These are phyloP conservation scores for Istiophorus platypterus DNA, from an alignment of 2,113 vertebrate species.

Conservation along the genomic window DNA sequence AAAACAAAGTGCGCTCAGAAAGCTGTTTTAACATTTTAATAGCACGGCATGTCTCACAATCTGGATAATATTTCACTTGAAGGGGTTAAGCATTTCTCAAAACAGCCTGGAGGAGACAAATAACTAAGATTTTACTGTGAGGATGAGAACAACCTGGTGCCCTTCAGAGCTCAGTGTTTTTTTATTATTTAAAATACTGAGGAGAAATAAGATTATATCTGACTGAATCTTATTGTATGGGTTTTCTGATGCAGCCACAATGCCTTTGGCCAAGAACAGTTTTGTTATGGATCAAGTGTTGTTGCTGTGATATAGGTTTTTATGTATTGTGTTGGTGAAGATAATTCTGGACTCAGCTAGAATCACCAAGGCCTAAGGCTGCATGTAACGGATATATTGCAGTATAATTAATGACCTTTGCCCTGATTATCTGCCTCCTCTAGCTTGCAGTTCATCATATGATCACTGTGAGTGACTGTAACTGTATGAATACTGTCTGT, in stretches of 20 bases:
- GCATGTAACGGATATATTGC: constrained; percentile 1
- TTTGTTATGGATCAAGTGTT: neutral
- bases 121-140: neutral
- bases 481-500: neutral
- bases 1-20: neutral
- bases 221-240: neutral
- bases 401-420: constrained; percentile 8
- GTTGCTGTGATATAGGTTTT: neutral
- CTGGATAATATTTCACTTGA: constrained; percentile 2
- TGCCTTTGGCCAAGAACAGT: neutral
- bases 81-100: constrained; percentile 10
- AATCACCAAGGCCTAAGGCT: neutral
- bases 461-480: neutral
- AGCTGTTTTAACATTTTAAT: neutral
- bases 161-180: neutral
- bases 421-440: constrained; percentile 17
- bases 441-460: neutral
- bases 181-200: neutral
- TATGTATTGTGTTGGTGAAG: neutral
- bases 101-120: neutral
- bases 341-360: neutral
- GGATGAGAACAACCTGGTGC: constrained; percentile 7
- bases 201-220: constrained; percentile 1
- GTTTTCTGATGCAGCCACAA: neutral
- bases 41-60: neutral